A percentile compares a stretch with the other conserved stretches of the same genome.
Evolutionary conservation across 2,113 vertebrate genomes (phyloP).

Genomic region (Psilopsiagon aymara): DNA sequence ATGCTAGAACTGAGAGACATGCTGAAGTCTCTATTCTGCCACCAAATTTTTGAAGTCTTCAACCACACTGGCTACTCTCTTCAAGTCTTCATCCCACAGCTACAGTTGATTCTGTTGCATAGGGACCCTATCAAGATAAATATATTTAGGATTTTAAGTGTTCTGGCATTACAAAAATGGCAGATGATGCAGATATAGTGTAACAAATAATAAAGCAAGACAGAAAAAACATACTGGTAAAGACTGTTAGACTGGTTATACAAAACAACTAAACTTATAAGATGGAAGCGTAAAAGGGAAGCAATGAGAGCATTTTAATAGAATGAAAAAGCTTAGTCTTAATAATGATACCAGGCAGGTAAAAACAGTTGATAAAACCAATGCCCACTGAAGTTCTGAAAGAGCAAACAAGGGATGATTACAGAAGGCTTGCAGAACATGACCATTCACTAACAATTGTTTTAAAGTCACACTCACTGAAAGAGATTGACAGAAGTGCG

Average conservation of each 20-base stretch:
- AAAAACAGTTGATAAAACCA: background rate
- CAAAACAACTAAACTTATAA: background rate
- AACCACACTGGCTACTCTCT: background rate
- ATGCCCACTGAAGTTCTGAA: background rate
- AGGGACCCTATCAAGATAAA: background rate
- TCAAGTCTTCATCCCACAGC: background rate
- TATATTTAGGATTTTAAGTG: background rate
- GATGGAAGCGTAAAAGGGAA: background rate
- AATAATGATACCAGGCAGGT: background rate
- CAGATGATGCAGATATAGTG: accelerated
- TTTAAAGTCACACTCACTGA: background rate
- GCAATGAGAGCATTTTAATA: accelerated
- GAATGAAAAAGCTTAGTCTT: background rate
- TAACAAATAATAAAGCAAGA: background rate
- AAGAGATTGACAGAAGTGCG: background rate
- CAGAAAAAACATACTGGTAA: background rate
- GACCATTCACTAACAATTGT: background rate
- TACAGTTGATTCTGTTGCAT: background rate
- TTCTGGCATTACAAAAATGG: accelerated
- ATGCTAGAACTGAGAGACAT: accelerated
- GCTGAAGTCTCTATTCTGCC: background rate
- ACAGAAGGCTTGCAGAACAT: background rate
- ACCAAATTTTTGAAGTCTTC: background rate
- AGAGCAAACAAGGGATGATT: background rate
- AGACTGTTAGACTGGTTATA: background rate